Evolutionary conservation across 2,113 vertebrate genomes (phyloP), one percentile per base, ranked within the genome.

Genomic region (Dinomys branickii): DNA sequence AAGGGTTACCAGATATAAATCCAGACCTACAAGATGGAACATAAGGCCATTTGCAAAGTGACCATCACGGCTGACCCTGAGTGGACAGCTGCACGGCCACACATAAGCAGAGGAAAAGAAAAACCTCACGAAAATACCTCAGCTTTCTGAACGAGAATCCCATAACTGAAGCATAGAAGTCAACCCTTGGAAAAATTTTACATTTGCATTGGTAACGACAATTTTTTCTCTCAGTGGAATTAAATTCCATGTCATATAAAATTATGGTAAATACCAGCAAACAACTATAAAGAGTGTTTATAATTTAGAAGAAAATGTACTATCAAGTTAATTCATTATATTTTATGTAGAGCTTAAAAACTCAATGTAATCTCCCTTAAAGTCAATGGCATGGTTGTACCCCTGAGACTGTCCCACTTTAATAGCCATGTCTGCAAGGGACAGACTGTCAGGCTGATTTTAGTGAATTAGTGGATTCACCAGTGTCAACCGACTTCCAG

Each of bases 211-310:
- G 44, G 47, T 61, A 59, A 86, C 8, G 8, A 75, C 30, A 41
- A 93, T 85, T 28, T 75, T 84, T 81, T 85, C 77, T 90, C 33
- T 90, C 41, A 26, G 35, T 73, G 54, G 41, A 86, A 75, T 96
- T 94, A 56, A 78, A 6, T 54, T 81, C 33, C 19, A 52, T 84
- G n/a, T 90, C 9, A 41, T 90, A 90, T 89, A 65, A 33, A 87
- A 52, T 84, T 89, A 28, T 22, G 83, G 10, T 69, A 77, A 91
- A 59, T 81, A 54, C 2, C 88, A 83, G 30, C 28, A 95, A 93
- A 86, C 41, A 91, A 52, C 75, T 90, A 2, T 44, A 41, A 83
- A 54, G 22, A 63, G 7, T 90, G 9, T 47, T 88, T 78, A 5
- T 9, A 87, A 30, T 85, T 86, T 13, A 8, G 12, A 41, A 86